Evolutionary conservation across 2,888 invertebrate species (phyloP).

Genomic region (Neoascia interrupta): DNA sequence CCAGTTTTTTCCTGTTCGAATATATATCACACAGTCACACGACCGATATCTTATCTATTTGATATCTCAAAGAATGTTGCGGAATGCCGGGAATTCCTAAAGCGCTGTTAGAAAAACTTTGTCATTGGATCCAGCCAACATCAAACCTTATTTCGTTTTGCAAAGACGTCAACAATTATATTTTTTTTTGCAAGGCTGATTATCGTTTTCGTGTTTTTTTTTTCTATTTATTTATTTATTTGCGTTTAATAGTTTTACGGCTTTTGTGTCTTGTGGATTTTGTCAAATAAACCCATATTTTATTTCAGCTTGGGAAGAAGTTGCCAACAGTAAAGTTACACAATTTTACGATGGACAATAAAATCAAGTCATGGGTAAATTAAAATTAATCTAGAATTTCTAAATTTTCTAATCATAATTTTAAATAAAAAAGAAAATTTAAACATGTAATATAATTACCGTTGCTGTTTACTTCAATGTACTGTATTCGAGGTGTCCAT

Average conservation of each 20-base stretch:
- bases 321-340: constrained; percentile 82
- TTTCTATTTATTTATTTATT: constrained; percentile 4
- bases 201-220: not conserved
- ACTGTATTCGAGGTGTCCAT: constrained; percentile 30
- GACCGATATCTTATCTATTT: too few species aligned
- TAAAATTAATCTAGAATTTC: constrained; percentile 60
- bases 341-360: constrained; percentile 83
- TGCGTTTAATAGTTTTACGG: not conserved
- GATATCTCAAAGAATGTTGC: too few species aligned
- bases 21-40: too few species aligned
- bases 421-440: constrained; percentile 15
- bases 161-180: not conserved
- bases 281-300: too few species aligned
- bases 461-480: constrained; percentile 59
- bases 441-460: constrained; percentile 42
- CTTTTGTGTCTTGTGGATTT: too few species aligned
- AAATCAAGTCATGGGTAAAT: constrained; percentile 67
- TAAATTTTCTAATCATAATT: constrained; percentile 54
- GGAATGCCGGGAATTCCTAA: too few species aligned
- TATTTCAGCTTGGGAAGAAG: constrained; percentile 91
- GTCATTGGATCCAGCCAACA: too few species aligned
- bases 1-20: too few species aligned
- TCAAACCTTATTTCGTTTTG: too few species aligned
- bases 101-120: too few species aligned
- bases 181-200: not conserved